A percentile compares a stretch with the other conserved stretches of the same genome.
phyloP scores from a whole-genome alignment of 2,797 vertebrate species.

The Syngnathus acus region DNA sequence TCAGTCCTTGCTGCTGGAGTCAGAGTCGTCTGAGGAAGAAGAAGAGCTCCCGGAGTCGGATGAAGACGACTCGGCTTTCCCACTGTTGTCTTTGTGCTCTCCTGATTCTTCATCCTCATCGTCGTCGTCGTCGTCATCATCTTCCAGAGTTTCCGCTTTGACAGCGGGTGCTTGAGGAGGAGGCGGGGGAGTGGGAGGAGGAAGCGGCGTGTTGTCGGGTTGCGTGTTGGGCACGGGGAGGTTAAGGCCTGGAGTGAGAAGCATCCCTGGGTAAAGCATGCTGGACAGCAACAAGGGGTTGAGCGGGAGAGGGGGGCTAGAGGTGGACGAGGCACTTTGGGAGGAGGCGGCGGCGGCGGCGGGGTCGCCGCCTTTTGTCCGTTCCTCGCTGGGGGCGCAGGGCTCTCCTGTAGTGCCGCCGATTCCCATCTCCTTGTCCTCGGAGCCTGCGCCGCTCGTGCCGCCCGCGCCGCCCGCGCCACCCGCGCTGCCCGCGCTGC shows the following conservation, averaged over 20 bases:
- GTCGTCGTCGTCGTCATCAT: constrained; percentile 61
- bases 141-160: constrained; percentile 68
- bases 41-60: constrained; percentile 86
- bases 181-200: constrained; percentile 53
- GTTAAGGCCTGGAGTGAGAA: constrained; percentile 99
- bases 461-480: too few species aligned
- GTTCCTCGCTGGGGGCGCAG: constrained; percentile 77
- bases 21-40: constrained; percentile 83
- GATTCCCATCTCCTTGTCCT: constrained; percentile 74
- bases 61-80: constrained; percentile 88
- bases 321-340: constrained; percentile 75
- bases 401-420: constrained; percentile 26
- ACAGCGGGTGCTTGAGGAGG: constrained; percentile 63
- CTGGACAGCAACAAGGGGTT: constrained; percentile 96
- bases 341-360: constrained; percentile 72
- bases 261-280: constrained; percentile 99
- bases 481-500: constrained; percentile 11
- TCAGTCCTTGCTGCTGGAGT: constrained; percentile 97
- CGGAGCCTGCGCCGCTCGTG: constrained; percentile 36
- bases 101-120: constrained; percentile 76
- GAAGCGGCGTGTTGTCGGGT: constrained; percentile 68
- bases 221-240: constrained; percentile 86
- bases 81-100: constrained; percentile 89
- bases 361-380: constrained; percentile 83
- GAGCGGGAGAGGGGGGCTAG: constrained; percentile 80